Evolutionary conservation across 2,888 invertebrate species (phyloP).

Genomic region (Aradus depressus): DNA sequence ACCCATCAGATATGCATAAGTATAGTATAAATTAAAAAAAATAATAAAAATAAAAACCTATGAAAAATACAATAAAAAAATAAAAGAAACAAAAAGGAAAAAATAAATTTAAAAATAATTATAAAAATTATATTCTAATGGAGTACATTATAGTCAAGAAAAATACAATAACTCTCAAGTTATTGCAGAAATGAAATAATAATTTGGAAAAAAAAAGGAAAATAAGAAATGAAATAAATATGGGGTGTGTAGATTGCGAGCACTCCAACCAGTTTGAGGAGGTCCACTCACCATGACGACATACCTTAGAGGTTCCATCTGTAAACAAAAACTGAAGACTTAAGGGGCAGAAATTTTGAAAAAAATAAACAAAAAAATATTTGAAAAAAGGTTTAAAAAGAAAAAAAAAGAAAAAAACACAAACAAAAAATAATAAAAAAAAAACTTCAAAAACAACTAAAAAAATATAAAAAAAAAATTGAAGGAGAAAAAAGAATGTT

Average conservation of each 20-base stretch:
- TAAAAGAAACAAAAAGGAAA: neutral
- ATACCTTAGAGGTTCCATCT: too few relatives aligned
- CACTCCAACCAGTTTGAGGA: too few relatives aligned
- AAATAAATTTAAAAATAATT: neutral
- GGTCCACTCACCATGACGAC: too few relatives aligned
- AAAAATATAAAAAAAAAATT: constrained; percentile 5
- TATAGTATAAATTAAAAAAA: too few relatives aligned
- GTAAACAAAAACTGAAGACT: too few relatives aligned
- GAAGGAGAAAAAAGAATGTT: constrained; percentile 13
- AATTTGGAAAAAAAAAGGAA: neutral
- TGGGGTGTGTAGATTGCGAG: too few relatives aligned
- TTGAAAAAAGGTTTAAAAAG: constrained; percentile 8
- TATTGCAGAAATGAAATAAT: neutral
- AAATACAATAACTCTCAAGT: too few relatives aligned
- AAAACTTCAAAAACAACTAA: neutral
- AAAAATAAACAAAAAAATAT: constrained; percentile 3
- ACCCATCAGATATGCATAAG: too few relatives aligned
- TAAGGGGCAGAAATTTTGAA: constrained; percentile 4
- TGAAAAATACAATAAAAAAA: too few relatives aligned
- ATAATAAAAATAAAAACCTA: too few relatives aligned
- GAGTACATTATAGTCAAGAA: too few relatives aligned
- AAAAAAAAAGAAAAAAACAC: constrained; percentile 9
- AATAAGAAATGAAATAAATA: neutral
- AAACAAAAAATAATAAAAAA: constrained; percentile 5
- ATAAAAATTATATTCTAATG: too few relatives aligned